Percentiles rank a stretch among this genome's conserved stretches.
phyloP scores from a whole-genome alignment of 2,113 vertebrate genomes.

The Rattus norvegicus region GRCr8 NC_086024.1:107680501-107681000 shows the following conservation, averaged over 20 bases:
- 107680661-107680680: background rate
- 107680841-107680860: background rate
- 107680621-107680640: conserved; percentile 16
- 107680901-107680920: background rate
- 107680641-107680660: conserved; percentile 23
- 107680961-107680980: background rate
- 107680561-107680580: background rate
- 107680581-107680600: background rate
- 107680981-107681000: background rate
- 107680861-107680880: background rate
- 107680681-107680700: background rate
- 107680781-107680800: no score
- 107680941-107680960: background rate
- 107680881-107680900: background rate
- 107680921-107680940: background rate
- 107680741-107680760: no score
- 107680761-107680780: no score
- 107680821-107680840: conserved; percentile 17
- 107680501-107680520: background rate
- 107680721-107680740: background rate
- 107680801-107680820: background rate
- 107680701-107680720: background rate
- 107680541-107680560: background rate
- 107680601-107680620: background rate
- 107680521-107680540: background rate